These are phyloP conservation scores for Goniozus legneri DNA, from an alignment of 1,140 invertebrate species.

Conservation along the genomic window DNA sequence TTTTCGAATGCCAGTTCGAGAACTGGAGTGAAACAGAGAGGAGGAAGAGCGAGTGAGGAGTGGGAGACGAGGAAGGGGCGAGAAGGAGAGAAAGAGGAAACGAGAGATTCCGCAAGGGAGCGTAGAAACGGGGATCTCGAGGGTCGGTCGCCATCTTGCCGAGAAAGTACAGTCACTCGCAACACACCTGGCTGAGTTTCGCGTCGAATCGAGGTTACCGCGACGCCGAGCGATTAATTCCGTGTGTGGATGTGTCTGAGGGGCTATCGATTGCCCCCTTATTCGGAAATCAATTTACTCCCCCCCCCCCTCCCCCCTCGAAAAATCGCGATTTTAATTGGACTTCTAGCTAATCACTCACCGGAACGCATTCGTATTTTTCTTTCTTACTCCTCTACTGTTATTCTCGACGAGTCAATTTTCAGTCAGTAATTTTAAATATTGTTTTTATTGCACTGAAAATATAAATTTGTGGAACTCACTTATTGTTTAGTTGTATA, in stretches of 20 bases:
- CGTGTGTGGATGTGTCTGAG: too few relatives aligned
- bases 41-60: conserved; percentile 12
- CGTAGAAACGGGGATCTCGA: conserved; percentile 37
- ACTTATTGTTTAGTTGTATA: too few relatives aligned
- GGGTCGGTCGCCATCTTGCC: conserved; percentile 42
- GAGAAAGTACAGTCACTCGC: conserved; percentile 39
- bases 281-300: conserved; percentile 22
- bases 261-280: too few relatives aligned
- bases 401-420: too few relatives aligned
- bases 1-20: conserved; percentile 30
- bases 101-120: conserved; percentile 28
- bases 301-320: too few relatives aligned
- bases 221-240: conserved; percentile 19
- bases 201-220: conserved; percentile 23
- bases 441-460: too few relatives aligned
- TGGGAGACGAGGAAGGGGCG: conserved; percentile 13
- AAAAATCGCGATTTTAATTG: too few relatives aligned
- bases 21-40: conserved; percentile 7
- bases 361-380: too few relatives aligned
- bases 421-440: too few relatives aligned
- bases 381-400: too few relatives aligned
- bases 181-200: conserved; percentile 37
- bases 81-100: background rate
- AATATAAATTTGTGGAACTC: too few relatives aligned
- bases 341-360: too few relatives aligned